Evolutionary conservation across 2,888 invertebrate species (phyloP), one percentile per base, ranked within the genome.

Genomic region (Elegia similella): DNA sequence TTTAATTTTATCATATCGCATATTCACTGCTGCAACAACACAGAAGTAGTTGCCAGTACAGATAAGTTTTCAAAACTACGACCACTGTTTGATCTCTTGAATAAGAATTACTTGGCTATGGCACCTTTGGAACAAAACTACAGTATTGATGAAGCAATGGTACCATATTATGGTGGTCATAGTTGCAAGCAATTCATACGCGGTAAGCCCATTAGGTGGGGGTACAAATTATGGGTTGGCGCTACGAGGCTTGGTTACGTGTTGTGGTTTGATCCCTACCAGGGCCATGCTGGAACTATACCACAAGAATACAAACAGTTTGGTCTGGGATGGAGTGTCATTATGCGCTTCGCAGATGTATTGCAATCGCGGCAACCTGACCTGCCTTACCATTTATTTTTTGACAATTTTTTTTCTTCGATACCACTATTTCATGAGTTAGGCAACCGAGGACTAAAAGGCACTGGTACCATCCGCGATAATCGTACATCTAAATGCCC

Each of bases 171-270:
- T 15, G 50, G n/a, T n/a, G n/a, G n/a, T n/a, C n/a, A n/a, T n/a
- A n/a, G n/a, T n/a, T n/a, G n/a, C n/a, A n/a, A n/a, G n/a, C n/a
- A n/a, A 34, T 56, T 56, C 32, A 58, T 61, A 12, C 15, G 50
- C 7, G 56, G 52, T 0, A 58, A 61, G n/a, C 61, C 55, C 6
- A 60, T 58, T 7, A 46, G 53, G 3, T 57, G 53, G 52, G 58
- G 52, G 16, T 60, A 58, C 15, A 60, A 60, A 29, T 23, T 53
- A 17, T 60, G 60, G 60, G 57, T 60, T 34, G 58, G 60, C 10
- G 52, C 58, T 10, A 60, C 58, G 10, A 47, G 58, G 30, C 17
- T 58, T 29, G 60, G 58, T 1, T 60, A 57, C 15, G 34, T 58
- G 0, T 7, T 56, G 6, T 58, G 60, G 60, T 58, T 60, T 48